Base-by-base conservation (phyloP, 2,797 vertebrate species). In the Petrocephalus sullivani region DNA sequence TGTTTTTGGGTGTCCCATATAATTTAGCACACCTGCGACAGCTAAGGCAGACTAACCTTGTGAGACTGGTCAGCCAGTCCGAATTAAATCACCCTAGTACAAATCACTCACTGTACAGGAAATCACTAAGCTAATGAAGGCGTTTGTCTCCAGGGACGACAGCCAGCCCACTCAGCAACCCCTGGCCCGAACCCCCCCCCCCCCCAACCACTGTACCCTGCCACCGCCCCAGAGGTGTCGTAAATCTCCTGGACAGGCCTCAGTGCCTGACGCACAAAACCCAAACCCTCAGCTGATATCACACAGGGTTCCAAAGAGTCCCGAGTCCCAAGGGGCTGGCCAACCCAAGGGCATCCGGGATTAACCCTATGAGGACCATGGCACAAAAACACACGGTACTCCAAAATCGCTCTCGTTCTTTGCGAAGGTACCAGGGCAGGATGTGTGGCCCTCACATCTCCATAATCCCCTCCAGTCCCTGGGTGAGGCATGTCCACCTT, bases 1-100 rank as follows among this genome's bases (percentile, higher is more conserved):
- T 28, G 49, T n/a, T 51, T 83, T 83, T 53, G 14, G 49, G 49
- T 21, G 46, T n/a, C 19, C 19, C 71, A n/a, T 21, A 23, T 83
- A 37, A 85, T 37, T 85, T 58, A 33, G 53, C 28, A 56, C 10
- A 10, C 28, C 10, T 14, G 16, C 53, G 9, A 57, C 54, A 58
- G 19, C 60, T 87, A 86, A 23, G 71, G 87, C 53, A 41, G 19
- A 33, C 28, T 54, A 37, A 78, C 51, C 75, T 46, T 19, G 71
- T 51, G 64, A 90, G 91, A 89, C 91, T 91, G 91, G 91, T 90
- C 91, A 91, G 87, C 93, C 90, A 88, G 87, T 88, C 81, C 67
- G 78, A 90, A 94, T 93, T 91, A 51, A 92, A 93, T 92, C 93
- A 93, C 91, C 90, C 83, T 37, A 21, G 86, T 86, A 83, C 92